Evolutionary conservation across 2,113 vertebrate genomes (phyloP).

Genomic region (Oreochromis aureus): DNA sequence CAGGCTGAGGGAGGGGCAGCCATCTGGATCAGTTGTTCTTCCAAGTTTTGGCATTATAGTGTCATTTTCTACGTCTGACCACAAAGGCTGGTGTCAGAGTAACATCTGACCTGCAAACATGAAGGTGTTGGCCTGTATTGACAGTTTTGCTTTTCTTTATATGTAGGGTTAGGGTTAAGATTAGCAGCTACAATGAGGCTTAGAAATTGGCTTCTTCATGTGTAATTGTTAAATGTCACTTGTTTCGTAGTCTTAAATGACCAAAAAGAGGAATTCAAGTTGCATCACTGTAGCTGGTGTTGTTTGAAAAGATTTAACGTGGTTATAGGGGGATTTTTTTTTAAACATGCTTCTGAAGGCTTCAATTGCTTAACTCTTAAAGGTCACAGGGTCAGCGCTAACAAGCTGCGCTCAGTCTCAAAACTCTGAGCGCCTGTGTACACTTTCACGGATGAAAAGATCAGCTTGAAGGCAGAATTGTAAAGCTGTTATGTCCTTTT

Average conservation of each 20-base stretch:
- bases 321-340: not conserved
- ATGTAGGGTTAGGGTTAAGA: not conserved
- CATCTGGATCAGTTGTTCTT: not conserved
- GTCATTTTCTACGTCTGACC: not conserved
- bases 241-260: not conserved
- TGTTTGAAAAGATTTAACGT: not conserved
- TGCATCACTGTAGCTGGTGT: not conserved
- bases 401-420: not conserved
- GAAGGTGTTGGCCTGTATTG: not conserved
- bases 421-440: not conserved
- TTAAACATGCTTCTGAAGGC: conserved; percentile 6
- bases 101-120: not conserved
- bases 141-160: not conserved
- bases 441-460: not conserved
- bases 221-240: not conserved
- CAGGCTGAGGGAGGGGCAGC: not conserved
- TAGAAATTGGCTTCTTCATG: not conserved
- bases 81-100: fast-evolving
- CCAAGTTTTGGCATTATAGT: not conserved
- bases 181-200: not conserved
- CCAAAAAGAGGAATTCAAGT: not conserved
- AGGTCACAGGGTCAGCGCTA: conserved; percentile 1
- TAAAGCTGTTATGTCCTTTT: not conserved
- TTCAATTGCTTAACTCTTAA: not conserved
- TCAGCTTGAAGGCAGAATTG: not conserved